phyloP scores from a whole-genome alignment of 2,888 invertebrate genomes.

The Notodonta dromedarius region DNA sequence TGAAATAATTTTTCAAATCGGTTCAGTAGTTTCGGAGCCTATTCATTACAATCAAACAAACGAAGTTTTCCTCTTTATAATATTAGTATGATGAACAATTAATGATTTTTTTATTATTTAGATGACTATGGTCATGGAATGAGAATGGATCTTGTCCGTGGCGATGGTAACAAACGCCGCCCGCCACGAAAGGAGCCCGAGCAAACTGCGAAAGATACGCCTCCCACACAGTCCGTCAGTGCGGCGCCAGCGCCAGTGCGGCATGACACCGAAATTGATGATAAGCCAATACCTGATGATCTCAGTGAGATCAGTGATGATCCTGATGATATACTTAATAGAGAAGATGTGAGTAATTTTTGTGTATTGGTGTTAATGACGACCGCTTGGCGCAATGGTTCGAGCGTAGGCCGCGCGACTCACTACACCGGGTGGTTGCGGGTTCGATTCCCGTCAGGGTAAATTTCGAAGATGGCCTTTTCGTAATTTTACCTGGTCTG shows the following conservation, averaged over 20 bases:
- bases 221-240: constrained; percentile 67
- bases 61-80: too few relatives aligned
- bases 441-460: too few relatives aligned
- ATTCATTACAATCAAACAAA: too few relatives aligned
- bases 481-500: too few relatives aligned
- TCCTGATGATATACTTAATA: constrained; percentile 93
- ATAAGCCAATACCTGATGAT: constrained; percentile 86
- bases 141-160: constrained; percentile 66
- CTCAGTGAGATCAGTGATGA: constrained; percentile 95
- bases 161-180: constrained; percentile 68
- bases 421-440: too few relatives aligned
- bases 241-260: constrained; percentile 47
- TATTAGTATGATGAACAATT: too few relatives aligned
- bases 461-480: too few relatives aligned
- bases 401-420: too few relatives aligned
- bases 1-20: too few relatives aligned
- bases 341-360: constrained; percentile 85
- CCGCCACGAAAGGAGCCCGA: constrained; percentile 67
- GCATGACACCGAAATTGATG: constrained; percentile 76
- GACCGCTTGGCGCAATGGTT: too few relatives aligned
- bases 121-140: constrained; percentile 76
- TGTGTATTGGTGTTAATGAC: constrained; percentile 1
- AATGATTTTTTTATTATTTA: constrained; percentile 25
- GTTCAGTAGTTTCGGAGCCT: too few relatives aligned
- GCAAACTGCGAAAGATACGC: constrained; percentile 54